Conservation (phyloP, 2,797 vertebrate genomes). For the Acrossocheilus fasciatus region DNA sequence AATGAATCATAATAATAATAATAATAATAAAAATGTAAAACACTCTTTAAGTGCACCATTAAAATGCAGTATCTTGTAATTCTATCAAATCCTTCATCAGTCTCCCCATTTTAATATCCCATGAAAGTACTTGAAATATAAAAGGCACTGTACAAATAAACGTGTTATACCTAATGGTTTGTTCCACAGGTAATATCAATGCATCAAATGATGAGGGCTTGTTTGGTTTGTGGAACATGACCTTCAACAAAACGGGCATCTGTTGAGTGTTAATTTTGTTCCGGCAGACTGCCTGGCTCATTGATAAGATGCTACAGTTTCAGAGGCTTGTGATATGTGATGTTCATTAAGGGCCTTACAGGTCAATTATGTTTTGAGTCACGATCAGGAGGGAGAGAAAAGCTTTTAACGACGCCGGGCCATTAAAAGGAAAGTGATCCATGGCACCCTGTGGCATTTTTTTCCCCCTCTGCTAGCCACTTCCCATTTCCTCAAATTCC, state of each 20-base stretch:
- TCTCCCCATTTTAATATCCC: neutral
- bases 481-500: constrained; percentile 48
- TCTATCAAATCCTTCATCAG: neutral
- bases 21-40: neutral
- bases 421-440: constrained; percentile 50
- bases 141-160: constrained; percentile 19
- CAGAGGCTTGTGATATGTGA: constrained; percentile 53
- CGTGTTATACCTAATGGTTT: constrained; percentile 6
- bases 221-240: constrained; percentile 43
- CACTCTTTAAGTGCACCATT: neutral
- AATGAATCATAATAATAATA: neutral
- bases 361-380: constrained; percentile 62
- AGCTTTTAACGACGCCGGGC: constrained; percentile 55
- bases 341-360: constrained; percentile 57
- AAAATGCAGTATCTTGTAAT: neutral
- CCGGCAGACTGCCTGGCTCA: constrained; percentile 35
- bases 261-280: constrained; percentile 35
- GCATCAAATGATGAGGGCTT: constrained; percentile 23
- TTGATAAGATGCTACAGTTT: constrained; percentile 56
- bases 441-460: constrained; percentile 46
- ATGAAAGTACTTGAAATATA: neutral
- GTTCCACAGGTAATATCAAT: constrained; percentile 33
- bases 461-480: constrained; percentile 18
- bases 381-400: constrained; percentile 50
- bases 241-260: constrained; percentile 50